Base-by-base conservation (phyloP, 2,113 vertebrate species). In the Rhinolophus ferrumequinum region DNA sequence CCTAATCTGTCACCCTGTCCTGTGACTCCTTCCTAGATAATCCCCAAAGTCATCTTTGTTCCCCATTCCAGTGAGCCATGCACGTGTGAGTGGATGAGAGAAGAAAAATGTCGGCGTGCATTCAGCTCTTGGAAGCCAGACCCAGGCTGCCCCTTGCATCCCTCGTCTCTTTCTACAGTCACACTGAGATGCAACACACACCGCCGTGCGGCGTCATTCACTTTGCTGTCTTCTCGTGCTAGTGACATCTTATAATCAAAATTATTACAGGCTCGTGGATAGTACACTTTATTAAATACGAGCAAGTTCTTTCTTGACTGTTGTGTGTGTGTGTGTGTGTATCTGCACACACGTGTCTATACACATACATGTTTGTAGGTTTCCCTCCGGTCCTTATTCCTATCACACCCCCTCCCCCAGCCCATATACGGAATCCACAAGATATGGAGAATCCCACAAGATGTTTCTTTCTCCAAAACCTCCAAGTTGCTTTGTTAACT, bases 61-160 rank as follows among this genome's bases (percentile, higher is more conserved):
- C 60, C 41, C 58, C 66, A 2, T n/a, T 7, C 38, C 2, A 0
- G 2, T 1, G 58, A 56, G 16, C 8, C 0, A 2, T 0, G 38
- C 50, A 3, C 0, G 0, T 1, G 24, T 4, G 11, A 44, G 18
- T 2, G 54, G 18, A 62, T 0, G 19, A 33, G 35, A 7, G 6
- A 44, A 3, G 30, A 19, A 19, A 19, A 19, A 30, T 0, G n/a
- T 26, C 0, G 0, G 33, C 0, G 0, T 3, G 26, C 33, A 0
- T 4, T 28, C 2, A 0, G 38, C 64, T 54, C 3, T 10, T 22
- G 15, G 64, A n/a, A 54, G n/a, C 16, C 62, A 26, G 19, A 18
- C 38, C 2, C 0, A 10, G 70, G 66, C 22, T 5, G 12, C 15
- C 8, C 41, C n/a, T 19, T 2, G 4, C 6, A 41, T 2, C 58